A percentile compares a stretch with the other conserved stretches of the same genome.
Conservation (phyloP, 1,140 invertebrate genomes). For the Drosophila parvula region DNA sequence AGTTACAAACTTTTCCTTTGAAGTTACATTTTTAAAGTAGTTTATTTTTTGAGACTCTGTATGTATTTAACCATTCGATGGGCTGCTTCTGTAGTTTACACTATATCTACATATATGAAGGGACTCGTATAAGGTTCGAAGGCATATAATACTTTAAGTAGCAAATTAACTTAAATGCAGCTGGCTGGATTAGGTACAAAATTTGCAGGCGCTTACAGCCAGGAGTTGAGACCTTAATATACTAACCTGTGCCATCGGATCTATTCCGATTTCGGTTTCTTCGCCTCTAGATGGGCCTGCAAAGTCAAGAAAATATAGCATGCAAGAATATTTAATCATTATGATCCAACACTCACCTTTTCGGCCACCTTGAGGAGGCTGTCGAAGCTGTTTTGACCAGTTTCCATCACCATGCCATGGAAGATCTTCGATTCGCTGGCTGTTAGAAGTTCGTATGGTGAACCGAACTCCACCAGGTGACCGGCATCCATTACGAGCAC, state of each 20-base stretch:
- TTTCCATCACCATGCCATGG: conserved; percentile 87
- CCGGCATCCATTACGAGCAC: conserved; percentile 65
- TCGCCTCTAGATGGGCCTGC: conserved; percentile 45
- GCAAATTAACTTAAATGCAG: conserved; percentile 47
- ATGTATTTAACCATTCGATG: conserved; percentile 17
- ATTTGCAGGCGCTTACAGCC: conserved; percentile 17
- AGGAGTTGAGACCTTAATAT: conserved; percentile 23
- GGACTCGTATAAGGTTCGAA: conserved; percentile 7
- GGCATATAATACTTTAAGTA: conserved; percentile 52
- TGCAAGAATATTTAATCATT: background rate
- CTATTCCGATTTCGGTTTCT: conserved; percentile 57
- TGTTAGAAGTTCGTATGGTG: conserved; percentile 86
- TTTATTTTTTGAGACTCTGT: conserved; percentile 17
- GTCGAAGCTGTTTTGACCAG: conserved; percentile 86
- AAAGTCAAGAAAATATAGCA: background rate
- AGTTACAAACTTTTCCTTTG: background rate
- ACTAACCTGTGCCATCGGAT: conserved; percentile 1
- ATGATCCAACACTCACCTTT: conserved; percentile 70
- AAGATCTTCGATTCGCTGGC: conserved; percentile 83
- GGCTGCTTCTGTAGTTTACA: conserved; percentile 5
- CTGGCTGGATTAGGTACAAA: conserved; percentile 82
- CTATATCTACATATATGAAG: conserved; percentile 3
- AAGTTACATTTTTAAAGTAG: background rate
- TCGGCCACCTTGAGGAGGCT: conserved; percentile 86
- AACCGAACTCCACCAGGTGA: conserved; percentile 72